Evolutionary conservation across 2,797 vertebrate species (phyloP).

Genomic region (Eospalax fontanierii): DNA sequence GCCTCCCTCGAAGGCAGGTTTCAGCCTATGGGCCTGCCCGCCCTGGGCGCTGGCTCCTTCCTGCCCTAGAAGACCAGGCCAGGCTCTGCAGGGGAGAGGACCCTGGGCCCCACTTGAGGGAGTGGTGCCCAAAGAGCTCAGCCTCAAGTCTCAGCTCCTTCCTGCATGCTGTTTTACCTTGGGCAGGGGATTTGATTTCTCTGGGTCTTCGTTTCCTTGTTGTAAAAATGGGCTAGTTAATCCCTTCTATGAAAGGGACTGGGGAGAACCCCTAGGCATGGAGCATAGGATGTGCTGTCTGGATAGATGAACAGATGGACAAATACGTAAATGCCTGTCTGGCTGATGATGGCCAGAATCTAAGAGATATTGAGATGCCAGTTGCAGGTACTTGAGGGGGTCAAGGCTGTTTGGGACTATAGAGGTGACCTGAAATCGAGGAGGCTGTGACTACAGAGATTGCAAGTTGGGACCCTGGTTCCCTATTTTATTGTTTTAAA

Average conservation of each 20-base stretch:
- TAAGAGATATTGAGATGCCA: background rate
- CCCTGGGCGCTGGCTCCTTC: background rate
- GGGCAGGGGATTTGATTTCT: background rate
- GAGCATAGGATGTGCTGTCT: background rate
- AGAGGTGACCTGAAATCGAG: background rate
- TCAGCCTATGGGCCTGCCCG: constrained; percentile 13
- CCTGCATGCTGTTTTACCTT: background rate
- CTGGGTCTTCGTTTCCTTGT: background rate
- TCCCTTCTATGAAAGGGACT: background rate
- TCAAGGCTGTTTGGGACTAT: background rate
- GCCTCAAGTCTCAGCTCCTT: background rate
- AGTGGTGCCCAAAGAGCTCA: too few relatives aligned
- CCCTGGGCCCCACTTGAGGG: too few relatives aligned
- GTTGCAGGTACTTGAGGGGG: background rate
- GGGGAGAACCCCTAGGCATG: background rate
- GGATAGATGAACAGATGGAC: accelerated
- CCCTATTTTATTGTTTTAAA: too few relatives aligned
- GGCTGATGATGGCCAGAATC: background rate
- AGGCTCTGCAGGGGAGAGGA: background rate
- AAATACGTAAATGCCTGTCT: accelerated
- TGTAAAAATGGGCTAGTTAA: background rate
- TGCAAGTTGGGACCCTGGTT: background rate
- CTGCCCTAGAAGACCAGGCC: background rate
- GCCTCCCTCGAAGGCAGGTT: constrained; percentile 71
- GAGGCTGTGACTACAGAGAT: background rate